Base-by-base conservation (phyloP, 2,888 invertebrate genomes). In the Strigamia transsilvanica region DNA sequence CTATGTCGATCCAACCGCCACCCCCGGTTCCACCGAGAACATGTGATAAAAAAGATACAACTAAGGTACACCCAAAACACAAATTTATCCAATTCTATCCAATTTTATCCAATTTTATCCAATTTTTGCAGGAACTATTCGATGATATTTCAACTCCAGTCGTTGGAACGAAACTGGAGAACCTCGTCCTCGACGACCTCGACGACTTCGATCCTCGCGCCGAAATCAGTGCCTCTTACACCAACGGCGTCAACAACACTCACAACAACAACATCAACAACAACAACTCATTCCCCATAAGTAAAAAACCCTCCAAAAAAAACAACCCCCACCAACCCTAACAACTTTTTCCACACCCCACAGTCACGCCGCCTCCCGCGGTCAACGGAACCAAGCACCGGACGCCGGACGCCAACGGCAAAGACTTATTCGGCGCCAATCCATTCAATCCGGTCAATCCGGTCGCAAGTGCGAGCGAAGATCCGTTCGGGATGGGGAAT, bases 401-500 rank as follows among this genome's bases (percentile, higher is more conserved):
- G 91, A 91, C 85, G 91, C 91, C 83, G 82, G 85, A 87, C 90
- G 15, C 6, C 61, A 85, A 85, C 86, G 83, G 46, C 21, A 93
- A 91, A 86, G 95, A 95, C 89, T 89, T 94, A 23, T 95, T 95
- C 88, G 95, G 94, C 34, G 93, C 93, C 34, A 91, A 93, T 81
- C 94, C 94, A 0, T 95, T 95, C 87, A 85, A 85, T 80, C 85
- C 85, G 18, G 89, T 95, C 87, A 85, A 85, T 81, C 85, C 85
- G 18, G 89, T 90, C 13, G 51, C 81, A 13, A 41, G n/a, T 3
- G 32, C 32, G 32, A 32, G 12, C 5, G 83, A 91, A 85, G 95
- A 96, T 88, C 95, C 95, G 0, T 96, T 95, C 87, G 95, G 95
- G 85, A 95, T 95, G 90, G 93, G 93, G 73, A 93, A 93, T 86